Evolutionary conservation across 2,797 vertebrate genomes (phyloP).

Genomic region (Halcyon badia): DNA sequence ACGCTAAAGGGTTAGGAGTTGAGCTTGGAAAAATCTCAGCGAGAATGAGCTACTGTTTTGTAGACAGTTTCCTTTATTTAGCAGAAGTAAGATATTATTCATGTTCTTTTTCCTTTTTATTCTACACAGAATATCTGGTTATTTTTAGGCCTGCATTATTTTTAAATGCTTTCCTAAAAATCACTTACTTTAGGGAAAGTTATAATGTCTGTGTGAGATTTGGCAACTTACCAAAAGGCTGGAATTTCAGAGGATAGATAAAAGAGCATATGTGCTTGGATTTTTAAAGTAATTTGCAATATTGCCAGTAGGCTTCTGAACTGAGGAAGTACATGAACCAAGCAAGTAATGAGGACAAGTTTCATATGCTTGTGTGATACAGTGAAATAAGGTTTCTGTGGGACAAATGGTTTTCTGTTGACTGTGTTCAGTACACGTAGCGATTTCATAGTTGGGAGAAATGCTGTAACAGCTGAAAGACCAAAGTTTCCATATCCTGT

Average conservation of each 20-base stretch:
- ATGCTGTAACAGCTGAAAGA: conserved; percentile 20
- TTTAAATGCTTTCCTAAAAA: conserved; percentile 21
- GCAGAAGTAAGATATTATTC: background rate
- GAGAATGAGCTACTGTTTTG: background rate
- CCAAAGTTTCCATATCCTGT: background rate
- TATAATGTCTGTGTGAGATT: background rate
- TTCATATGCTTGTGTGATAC: conserved; percentile 40
- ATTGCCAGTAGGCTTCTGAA: conserved; percentile 38
- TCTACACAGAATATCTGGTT: background rate
- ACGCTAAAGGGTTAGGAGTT: background rate
- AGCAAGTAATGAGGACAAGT: conserved; percentile 31
- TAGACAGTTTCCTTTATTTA: background rate
- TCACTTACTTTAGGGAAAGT: background rate
- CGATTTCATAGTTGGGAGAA: background rate
- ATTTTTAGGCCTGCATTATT: background rate
- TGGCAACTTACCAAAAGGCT: conserved; percentile 14
- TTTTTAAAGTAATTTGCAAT: conserved; percentile 45
- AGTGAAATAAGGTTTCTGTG: conserved; percentile 13
- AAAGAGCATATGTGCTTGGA: conserved; percentile 13
- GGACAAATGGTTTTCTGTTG: conserved; percentile 32
- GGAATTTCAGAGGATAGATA: conserved; percentile 28
- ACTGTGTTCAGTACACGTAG: background rate
- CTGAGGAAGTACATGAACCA: conserved; percentile 11
- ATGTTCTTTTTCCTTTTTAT: background rate
- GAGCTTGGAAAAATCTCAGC: background rate